A percentile compares a stretch with the other conserved stretches of the same genome.
These are phyloP conservation scores for Scopus umbretta DNA, from an alignment of 2,113 vertebrate species.

Conservation along the genomic window DNA sequence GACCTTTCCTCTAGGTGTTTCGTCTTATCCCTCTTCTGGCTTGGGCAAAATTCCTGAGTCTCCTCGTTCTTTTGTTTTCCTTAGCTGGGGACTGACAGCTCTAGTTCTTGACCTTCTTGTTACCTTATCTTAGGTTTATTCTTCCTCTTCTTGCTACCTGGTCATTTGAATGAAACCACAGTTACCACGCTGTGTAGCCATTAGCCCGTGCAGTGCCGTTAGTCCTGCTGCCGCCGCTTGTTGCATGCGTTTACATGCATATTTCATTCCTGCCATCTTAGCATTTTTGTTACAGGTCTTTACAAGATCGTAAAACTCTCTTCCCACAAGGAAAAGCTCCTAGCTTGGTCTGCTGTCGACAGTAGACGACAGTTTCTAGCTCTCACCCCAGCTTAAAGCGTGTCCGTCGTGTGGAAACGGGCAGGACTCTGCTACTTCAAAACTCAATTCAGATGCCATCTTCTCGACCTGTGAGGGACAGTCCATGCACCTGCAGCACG, in stretches of 20 bases:
- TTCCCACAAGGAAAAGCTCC: neutral
- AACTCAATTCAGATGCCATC: neutral
- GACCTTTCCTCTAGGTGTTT: neutral
- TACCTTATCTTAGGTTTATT: neutral
- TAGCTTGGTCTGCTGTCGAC: fast-evolving
- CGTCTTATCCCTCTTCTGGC: neutral
- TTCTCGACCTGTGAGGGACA: neutral
- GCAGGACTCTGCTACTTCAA: neutral
- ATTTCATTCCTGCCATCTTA: neutral
- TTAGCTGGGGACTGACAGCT: neutral
- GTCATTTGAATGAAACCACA: neutral
- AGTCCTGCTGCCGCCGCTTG: neutral
- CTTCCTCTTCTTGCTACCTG: neutral
- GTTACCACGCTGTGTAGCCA: neutral
- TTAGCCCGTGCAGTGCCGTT: neutral
- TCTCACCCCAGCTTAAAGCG: neutral
- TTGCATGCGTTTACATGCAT: fast-evolving
- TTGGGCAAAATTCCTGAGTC: neutral
- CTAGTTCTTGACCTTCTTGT: neutral
- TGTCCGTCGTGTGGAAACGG: neutral
- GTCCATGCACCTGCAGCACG: neutral
- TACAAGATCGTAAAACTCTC: too few species aligned
- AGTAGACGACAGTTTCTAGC: neutral
- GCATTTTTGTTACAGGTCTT: neutral
- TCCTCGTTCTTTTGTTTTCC: neutral